Base-by-base conservation (phyloP, 2,113 vertebrate species). In the Fulica atra region DNA sequence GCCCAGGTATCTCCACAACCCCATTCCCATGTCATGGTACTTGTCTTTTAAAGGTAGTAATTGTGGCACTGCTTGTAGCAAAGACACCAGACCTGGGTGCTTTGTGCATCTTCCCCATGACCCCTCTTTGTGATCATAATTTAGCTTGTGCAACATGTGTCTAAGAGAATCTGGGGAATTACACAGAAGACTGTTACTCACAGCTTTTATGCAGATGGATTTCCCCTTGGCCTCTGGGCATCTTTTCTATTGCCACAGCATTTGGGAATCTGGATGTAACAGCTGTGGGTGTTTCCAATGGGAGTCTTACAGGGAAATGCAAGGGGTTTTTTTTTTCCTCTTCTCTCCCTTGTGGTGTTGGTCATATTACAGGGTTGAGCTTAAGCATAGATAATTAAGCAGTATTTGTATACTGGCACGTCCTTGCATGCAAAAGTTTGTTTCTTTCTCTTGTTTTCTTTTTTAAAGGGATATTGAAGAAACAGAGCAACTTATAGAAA, bases 401-500 rank as follows among this genome's bases (percentile, higher is more conserved):
- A 53, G 11, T 81, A 6, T 48, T 50, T 57, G 2, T 90, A 4
- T 50, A 15, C 42, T 68, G 24, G 8, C 38, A 2, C 15, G 14
- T 84, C 26, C 80, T 72, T 68, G 25, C 63, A 56, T 72, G 21
- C 92, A 53, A 54, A 66, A 35, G 8, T 36, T 40, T 13, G 5
- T 35, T 70, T 71, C 44, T 46, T 46, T 4, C 56, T 44, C 51
- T 53, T 64, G 4, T 16, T 0, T n/a, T 53, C 81, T 79, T 91
- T 38, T 89, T 91, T 96, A 46, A 96, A 99, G 99, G 73, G 98
- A 99, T 90, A 23, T 99, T 56, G 77, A 95, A 84, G 98, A 98
- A 54, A 48, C 94, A 6, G 64, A 95, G 14, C 44, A 97, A 46
- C 31, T 77, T 56, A 86, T 98, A 86, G 96, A 94, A 38, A 33